Evolutionary conservation across 2,113 vertebrate species (phyloP).

Genomic region (Poeciliopsis retropinna): DNA sequence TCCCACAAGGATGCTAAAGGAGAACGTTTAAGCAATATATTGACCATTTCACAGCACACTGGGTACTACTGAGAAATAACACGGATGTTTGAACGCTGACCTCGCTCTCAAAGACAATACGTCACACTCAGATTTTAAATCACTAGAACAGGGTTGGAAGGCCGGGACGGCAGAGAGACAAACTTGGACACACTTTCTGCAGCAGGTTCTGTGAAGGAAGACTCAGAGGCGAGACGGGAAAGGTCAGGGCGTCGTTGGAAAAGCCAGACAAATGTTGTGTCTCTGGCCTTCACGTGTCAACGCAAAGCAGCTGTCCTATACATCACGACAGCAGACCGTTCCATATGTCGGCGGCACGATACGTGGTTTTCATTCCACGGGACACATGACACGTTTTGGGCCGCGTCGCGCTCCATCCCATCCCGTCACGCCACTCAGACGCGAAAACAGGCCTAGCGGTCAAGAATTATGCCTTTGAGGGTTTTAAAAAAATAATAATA

Average conservation of each 20-base stretch:
- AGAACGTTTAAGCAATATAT: slow-evolving; percentile 4
- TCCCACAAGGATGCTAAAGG: slow-evolving; percentile 20
- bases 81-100: background rate
- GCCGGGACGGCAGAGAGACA: slow-evolving; percentile 22
- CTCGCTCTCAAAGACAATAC: background rate
- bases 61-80: background rate
- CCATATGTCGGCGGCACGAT: slow-evolving; percentile 16
- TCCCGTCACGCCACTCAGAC: slow-evolving; percentile 15
- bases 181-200: background rate
- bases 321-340: slow-evolving; percentile 42
- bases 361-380: slow-evolving; percentile 18
- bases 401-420: slow-evolving; percentile 4
- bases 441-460: background rate
- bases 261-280: background rate
- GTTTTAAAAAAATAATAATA: background rate
- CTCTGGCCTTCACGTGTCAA: slow-evolving; percentile 47
- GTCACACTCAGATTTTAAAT: background rate
- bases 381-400: slow-evolving; percentile 26
- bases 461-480: background rate
- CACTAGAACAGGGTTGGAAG: slow-evolving; percentile 24
- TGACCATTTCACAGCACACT: slow-evolving; percentile 32
- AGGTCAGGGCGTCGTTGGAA: slow-evolving; percentile 11
- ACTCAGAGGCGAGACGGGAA: slow-evolving; percentile 17
- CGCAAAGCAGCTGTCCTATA: slow-evolving; percentile 19
- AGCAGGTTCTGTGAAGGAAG: background rate